Evolutionary conservation across 2,113 vertebrate species (phyloP).

Genomic region (Corythaeola cristata): DNA sequence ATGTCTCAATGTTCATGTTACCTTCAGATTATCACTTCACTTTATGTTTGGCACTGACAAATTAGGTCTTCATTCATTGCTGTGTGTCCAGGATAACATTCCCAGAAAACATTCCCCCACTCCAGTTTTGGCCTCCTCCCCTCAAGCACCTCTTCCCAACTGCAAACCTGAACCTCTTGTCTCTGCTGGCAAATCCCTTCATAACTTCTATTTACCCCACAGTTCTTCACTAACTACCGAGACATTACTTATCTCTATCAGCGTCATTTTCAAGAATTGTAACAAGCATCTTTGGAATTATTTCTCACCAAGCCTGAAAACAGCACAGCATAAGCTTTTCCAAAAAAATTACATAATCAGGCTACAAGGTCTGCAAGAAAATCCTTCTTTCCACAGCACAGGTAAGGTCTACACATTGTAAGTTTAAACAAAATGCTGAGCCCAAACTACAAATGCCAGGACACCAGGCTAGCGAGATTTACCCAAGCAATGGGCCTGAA

Average conservation of each 20-base stretch:
- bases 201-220: background rate
- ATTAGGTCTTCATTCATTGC: background rate
- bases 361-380: background rate
- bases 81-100: background rate
- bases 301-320: background rate
- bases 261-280: background rate
- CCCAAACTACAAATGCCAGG: background rate
- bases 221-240: background rate
- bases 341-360: background rate
- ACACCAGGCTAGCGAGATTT: background rate
- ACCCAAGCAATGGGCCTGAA: background rate
- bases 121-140: background rate
- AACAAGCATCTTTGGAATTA: background rate
- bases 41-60: background rate
- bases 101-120: background rate
- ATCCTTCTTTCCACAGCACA: background rate
- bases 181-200: background rate
- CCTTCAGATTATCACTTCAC: background rate
- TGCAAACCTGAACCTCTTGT: background rate
- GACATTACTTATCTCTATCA: background rate
- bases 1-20: background rate
- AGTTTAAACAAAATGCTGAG: background rate
- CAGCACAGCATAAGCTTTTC: background rate
- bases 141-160: background rate
- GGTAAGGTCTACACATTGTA: accelerated